These are phyloP conservation scores for Paramormyrops kingsleyae DNA, from an alignment of 2,113 vertebrate genomes.

Conservation along the genomic window DNA sequence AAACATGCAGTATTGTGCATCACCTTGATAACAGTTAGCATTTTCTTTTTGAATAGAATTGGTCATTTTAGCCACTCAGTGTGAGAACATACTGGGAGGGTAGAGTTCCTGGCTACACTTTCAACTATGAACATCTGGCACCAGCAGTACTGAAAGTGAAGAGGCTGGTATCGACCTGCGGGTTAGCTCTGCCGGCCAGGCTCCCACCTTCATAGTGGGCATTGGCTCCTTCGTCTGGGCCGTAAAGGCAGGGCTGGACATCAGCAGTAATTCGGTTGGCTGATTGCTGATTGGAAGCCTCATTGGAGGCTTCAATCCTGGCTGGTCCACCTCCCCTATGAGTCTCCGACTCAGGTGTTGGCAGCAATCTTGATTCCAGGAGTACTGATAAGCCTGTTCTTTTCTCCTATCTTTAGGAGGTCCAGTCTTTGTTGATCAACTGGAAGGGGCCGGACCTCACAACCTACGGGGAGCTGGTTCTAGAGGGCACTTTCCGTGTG, in stretches of 20 bases:
- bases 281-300: background rate
- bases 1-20: background rate
- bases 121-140: background rate
- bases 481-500: slow-evolving; percentile 87
- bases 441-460: slow-evolving; percentile 93
- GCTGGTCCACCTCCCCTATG: background rate
- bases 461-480: slow-evolving; percentile 83
- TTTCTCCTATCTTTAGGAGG: slow-evolving; percentile 65
- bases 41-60: too few relatives aligned
- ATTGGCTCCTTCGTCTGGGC: background rate
- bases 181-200: background rate
- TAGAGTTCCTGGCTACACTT: background rate
- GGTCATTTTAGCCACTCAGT: background rate
- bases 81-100: background rate
- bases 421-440: slow-evolving; percentile 89
- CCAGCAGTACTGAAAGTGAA: background rate
- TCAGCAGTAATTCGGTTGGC: background rate
- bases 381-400: background rate
- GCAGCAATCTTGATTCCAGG: background rate
- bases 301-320: background rate
- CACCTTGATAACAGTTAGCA: background rate
- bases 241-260: background rate
- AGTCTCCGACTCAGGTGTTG: background rate
- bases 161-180: background rate
- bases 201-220: background rate